Evolutionary conservation across 2,888 invertebrate species (phyloP).

Genomic region (Deilephila porcellus): DNA sequence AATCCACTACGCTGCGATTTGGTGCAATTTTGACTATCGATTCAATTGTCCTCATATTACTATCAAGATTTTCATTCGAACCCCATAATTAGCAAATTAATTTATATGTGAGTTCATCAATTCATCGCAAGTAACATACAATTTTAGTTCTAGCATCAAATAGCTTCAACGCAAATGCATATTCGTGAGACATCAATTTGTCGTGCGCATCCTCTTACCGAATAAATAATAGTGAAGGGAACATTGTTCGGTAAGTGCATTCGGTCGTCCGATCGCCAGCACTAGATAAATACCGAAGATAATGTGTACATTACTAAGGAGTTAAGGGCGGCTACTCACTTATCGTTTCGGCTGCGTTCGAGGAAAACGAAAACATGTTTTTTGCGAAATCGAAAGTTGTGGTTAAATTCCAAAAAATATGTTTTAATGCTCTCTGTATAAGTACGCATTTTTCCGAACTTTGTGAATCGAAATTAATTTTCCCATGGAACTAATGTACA

Average conservation of each 20-base stretch:
- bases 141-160: no score
- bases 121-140: no score
- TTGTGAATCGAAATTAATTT: no score
- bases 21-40: no score
- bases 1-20: no score
- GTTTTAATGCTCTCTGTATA: neutral
- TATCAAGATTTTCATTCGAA: no score
- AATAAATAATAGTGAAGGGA: constrained; percentile 43
- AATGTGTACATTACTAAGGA: constrained; percentile 41
- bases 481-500: no score
- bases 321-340: constrained; percentile 25
- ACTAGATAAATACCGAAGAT: constrained; percentile 52
- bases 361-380: constrained; percentile 2
- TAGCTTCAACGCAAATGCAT: constrained; percentile 9
- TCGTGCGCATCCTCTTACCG: constrained; percentile 38
- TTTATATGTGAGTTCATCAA: no score
- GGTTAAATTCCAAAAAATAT: neutral
- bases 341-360: neutral
- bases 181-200: constrained; percentile 36
- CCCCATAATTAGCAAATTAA: no score
- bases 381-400: neutral
- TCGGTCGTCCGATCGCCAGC: constrained; percentile 52
- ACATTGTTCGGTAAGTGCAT: constrained; percentile 65
- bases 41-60: no score
- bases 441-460: no score